Conservation (phyloP, 2,113 vertebrate species). For the Brevimyrus niger region DNA sequence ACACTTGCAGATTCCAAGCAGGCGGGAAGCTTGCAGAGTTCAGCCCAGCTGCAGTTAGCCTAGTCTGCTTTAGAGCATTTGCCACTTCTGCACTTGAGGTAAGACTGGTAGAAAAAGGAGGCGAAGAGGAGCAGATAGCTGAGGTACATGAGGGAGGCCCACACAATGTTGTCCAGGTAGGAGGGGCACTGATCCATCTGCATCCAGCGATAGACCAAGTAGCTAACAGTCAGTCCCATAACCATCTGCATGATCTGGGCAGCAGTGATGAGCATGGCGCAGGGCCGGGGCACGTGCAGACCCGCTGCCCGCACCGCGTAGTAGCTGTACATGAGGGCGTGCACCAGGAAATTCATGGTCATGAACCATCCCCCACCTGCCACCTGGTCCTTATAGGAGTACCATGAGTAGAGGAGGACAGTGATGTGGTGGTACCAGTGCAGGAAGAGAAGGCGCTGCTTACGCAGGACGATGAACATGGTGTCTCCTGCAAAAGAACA, state of each 20-base stretch:
- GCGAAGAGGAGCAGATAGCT: slow-evolving; percentile 75
- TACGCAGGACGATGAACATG: slow-evolving; percentile 94
- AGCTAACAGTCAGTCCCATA: slow-evolving; percentile 43
- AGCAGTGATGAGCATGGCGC: slow-evolving; percentile 68
- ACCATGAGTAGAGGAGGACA: slow-evolving; percentile 98
- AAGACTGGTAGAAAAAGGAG: slow-evolving; percentile 65
- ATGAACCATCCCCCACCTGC: slow-evolving; percentile 98
- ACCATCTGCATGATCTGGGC: slow-evolving; percentile 78
- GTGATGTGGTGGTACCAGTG: slow-evolving; percentile 99
- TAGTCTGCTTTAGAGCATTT: slow-evolving; percentile 46
- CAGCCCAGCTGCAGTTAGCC: neutral
- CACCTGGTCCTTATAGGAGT: slow-evolving; percentile 99
- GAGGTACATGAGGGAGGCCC: slow-evolving; percentile 63
- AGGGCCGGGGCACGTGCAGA: slow-evolving; percentile 45
- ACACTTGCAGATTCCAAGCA: neutral
- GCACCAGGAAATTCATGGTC: slow-evolving; percentile 98
- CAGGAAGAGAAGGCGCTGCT: slow-evolving; percentile 98
- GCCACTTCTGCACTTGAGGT: slow-evolving; percentile 50
- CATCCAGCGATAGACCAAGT: slow-evolving; percentile 60
- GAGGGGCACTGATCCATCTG: slow-evolving; percentile 55
- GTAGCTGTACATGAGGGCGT: slow-evolving; percentile 98
- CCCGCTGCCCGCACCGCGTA: slow-evolving; percentile 85
- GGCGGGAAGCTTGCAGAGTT: neutral
- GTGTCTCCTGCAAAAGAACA: slow-evolving; percentile 74
- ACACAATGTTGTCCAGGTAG: slow-evolving; percentile 51